Evolutionary conservation across 2,888 invertebrate genomes (phyloP).

Genomic region (Geotrupes spiniger): DNA sequence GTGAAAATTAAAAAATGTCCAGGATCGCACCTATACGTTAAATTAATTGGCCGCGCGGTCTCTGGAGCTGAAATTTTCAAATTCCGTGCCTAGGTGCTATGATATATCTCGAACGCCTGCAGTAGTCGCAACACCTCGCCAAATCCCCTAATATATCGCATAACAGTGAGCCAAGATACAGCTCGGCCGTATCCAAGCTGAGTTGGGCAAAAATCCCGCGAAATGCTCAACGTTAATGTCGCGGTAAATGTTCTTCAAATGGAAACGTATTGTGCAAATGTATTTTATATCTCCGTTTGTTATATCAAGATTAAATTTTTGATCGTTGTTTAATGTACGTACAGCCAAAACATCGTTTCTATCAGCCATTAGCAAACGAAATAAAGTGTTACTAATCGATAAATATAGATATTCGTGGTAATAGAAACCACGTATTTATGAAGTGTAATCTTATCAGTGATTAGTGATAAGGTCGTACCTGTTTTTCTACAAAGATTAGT

Average conservation of each 20-base stretch:
- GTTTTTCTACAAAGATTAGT: too few relatives aligned
- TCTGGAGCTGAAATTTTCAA: constrained; percentile 35
- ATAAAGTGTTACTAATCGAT: too few relatives aligned
- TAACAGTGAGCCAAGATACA: constrained; percentile 13
- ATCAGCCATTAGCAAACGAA: too few relatives aligned
- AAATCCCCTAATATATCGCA: constrained; percentile 34
- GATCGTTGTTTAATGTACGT: too few relatives aligned
- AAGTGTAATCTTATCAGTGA: too few relatives aligned
- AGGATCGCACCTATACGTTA: constrained; percentile 30
- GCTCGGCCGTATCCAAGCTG: background rate
- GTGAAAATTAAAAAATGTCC: constrained; percentile 36
- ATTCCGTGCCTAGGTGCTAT: constrained; percentile 33
- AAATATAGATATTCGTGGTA: too few relatives aligned
- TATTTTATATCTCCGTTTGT: too few relatives aligned
- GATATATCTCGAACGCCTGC: constrained; percentile 33
- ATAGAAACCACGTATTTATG: too few relatives aligned
- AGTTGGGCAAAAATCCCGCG: constrained; percentile 6
- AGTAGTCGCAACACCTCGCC: constrained; percentile 29
- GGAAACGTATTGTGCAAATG: too few relatives aligned
- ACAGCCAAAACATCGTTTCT: too few relatives aligned
- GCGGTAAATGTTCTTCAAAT: constrained; percentile 18
- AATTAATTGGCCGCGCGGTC: constrained; percentile 34
- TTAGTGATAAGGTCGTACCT: too few relatives aligned
- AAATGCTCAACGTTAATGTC: constrained; percentile 14
- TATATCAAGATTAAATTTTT: too few relatives aligned